phyloP scores from a whole-genome alignment of 30 jellyfish, hydroid and myxozoan genomes.

The Turritopsis rubra region DNA sequence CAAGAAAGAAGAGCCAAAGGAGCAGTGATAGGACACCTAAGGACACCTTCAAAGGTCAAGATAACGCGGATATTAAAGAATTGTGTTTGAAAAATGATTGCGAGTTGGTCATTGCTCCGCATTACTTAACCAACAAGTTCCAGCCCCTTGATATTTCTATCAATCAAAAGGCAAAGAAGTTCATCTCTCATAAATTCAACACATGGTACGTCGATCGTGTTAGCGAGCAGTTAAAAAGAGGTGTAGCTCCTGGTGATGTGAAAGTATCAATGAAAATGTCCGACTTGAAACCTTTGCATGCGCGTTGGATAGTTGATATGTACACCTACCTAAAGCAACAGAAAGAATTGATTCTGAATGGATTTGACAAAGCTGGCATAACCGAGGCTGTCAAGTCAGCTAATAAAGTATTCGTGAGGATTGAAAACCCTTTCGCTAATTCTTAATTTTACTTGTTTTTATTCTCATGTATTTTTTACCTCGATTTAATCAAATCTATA shows the following conservation, averaged over 20 bases:
- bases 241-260: constrained; percentile 21
- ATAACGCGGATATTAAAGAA: constrained; percentile 6
- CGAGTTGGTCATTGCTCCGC: constrained; percentile 2
- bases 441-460: no score
- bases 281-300: constrained; percentile 24
- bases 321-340: constrained; percentile 9
- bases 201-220: constrained; percentile 12
- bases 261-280: not conserved
- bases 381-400: constrained; percentile 26
- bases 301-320: constrained; percentile 24
- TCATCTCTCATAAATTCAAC: not conserved
- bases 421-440: constrained; percentile 20
- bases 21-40: not conserved
- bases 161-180: not conserved
- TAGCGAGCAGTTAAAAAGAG: constrained; percentile 13
- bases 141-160: constrained; percentile 15
- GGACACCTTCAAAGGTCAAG: constrained; percentile 11
- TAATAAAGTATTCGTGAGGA: not conserved
- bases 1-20: not conserved
- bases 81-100: not conserved
- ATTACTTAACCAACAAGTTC: constrained; percentile 3
- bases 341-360: not conserved
- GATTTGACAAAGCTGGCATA: constrained; percentile 26
- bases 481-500: not conserved
- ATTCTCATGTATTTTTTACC: not conserved